Conservation (phyloP, 2,113 vertebrate genomes). For the Vimba vimba region DNA sequence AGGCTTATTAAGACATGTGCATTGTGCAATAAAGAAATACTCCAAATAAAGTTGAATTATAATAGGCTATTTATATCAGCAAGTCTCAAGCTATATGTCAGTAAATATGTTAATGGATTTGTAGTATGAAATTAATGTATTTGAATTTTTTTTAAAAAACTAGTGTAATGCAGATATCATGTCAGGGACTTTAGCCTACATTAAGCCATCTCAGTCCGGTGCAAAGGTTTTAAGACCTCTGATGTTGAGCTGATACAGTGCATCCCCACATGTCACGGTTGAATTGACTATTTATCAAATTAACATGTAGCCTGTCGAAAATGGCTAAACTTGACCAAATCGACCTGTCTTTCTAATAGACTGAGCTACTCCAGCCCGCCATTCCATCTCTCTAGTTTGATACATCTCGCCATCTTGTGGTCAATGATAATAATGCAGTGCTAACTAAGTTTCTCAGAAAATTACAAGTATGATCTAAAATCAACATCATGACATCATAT, state of each 20-base stretch:
- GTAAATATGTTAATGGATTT: too few relatives aligned
- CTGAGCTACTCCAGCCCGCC: neutral
- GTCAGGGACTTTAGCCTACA: too few relatives aligned
- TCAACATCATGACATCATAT: neutral
- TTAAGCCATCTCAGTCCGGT: neutral
- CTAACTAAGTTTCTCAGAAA: neutral
- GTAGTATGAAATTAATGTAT: too few relatives aligned
- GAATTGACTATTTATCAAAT: neutral
- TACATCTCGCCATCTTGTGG: constrained; percentile 61
- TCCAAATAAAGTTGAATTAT: too few relatives aligned
- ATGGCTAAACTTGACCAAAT: too few relatives aligned
- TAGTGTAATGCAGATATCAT: too few relatives aligned
- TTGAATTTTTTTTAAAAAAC: too few relatives aligned
- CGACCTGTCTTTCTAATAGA: neutral
- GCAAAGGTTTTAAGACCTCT: neutral
- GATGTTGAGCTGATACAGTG: neutral
- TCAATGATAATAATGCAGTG: neutral
- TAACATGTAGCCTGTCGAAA: neutral
- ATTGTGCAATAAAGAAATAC: too few relatives aligned
- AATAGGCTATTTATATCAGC: too few relatives aligned
- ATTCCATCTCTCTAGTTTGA: neutral
- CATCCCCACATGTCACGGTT: neutral
- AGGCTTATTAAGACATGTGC: too few relatives aligned
- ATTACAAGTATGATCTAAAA: neutral
- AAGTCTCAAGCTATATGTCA: too few relatives aligned